phyloP scores from a whole-genome alignment of 2,797 vertebrate species.

The Diplodus sargus region DNA sequence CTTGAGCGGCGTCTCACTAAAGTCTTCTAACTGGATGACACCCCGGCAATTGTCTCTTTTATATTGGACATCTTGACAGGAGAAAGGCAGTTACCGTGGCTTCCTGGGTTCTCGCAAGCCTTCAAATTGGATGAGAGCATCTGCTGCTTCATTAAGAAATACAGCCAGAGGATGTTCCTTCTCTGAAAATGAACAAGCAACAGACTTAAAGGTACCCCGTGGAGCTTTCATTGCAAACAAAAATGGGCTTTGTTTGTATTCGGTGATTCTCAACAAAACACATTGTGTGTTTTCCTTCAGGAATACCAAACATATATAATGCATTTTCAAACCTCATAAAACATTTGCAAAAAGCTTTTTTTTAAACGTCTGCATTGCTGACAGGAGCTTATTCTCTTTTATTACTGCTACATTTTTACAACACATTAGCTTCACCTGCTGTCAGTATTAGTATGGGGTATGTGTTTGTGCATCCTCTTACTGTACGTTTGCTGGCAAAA shows the following conservation, averaged over 20 bases:
- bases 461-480: too few relatives aligned
- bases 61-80: constrained; percentile 49
- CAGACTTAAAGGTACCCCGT: constrained; percentile 42
- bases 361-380: not conserved
- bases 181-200: constrained; percentile 37
- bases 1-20: constrained; percentile 29
- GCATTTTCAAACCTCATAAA: constrained; percentile 32
- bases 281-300: constrained; percentile 28
- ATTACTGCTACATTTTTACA: constrained; percentile 4
- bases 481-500: not conserved
- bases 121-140: constrained; percentile 62
- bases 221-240: constrained; percentile 47
- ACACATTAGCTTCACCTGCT: not conserved
- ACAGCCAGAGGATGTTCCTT: constrained; percentile 57
- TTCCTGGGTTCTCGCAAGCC: constrained; percentile 37
- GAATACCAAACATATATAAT: constrained; percentile 36
- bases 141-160: constrained; percentile 68
- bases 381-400: constrained; percentile 6
- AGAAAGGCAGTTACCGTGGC: constrained; percentile 40
- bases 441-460: too few relatives aligned
- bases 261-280: constrained; percentile 9
- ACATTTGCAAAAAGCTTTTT: constrained; percentile 2
- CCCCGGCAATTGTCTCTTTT: constrained; percentile 27
- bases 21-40: constrained; percentile 33
- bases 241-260: constrained; percentile 40